Conservation (phyloP, 2,113 vertebrate species). For the Carassius gibelio region DNA sequence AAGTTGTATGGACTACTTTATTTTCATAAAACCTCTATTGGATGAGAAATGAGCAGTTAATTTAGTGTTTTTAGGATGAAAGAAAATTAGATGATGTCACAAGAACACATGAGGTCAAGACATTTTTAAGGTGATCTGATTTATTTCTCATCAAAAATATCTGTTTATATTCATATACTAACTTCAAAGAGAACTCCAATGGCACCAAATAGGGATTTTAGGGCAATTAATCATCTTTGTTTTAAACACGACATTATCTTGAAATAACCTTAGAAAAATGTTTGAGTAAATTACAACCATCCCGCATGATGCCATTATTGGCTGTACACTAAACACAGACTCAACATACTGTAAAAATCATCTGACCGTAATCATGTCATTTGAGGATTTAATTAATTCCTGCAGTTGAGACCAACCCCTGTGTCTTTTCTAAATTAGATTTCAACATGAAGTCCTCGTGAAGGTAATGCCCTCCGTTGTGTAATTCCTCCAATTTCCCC, state of each 20-base stretch:
- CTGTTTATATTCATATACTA: background rate
- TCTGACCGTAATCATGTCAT: constrained; percentile 43
- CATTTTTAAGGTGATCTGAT: constrained; percentile 1
- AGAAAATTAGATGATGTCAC: background rate
- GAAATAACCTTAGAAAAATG: background rate
- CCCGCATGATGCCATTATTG: constrained; percentile 14
- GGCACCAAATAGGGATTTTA: background rate
- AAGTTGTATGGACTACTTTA: background rate
- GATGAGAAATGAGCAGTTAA: background rate
- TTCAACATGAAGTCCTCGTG: constrained; percentile 1
- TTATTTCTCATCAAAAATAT: background rate
- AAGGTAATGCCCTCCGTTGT: constrained; percentile 8
- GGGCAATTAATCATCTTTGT: background rate
- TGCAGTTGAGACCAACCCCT: constrained; percentile 22
- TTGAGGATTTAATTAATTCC: constrained; percentile 38
- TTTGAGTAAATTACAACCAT: constrained; percentile 30
- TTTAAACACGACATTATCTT: background rate
- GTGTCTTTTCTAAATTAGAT: constrained; percentile 38
- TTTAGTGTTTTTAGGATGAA: background rate
- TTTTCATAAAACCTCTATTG: background rate
- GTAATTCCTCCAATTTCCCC: constrained; percentile 7
- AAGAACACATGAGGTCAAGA: background rate
- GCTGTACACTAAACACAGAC: background rate
- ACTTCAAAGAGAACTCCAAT: background rate
- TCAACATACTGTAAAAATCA: constrained; percentile 34